phyloP scores from a whole-genome alignment of 2,113 vertebrate species.

The Oplegnathus fasciatus region DNA sequence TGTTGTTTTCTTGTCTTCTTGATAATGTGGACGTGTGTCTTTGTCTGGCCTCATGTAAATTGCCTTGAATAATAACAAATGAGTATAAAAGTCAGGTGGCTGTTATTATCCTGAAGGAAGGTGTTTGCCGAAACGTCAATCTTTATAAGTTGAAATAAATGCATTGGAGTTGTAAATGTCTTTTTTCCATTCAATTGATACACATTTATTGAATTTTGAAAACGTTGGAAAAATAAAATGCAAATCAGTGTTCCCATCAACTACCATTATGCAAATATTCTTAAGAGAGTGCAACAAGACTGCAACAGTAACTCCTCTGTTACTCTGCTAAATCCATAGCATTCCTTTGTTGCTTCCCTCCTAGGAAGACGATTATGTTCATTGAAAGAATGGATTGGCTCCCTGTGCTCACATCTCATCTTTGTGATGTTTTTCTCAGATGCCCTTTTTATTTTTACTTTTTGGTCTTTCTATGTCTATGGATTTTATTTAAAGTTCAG shows the following conservation, averaged over 20 bases:
- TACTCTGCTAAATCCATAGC: background rate
- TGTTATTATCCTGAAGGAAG: background rate
- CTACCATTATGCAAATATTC: background rate
- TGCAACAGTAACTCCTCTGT: background rate
- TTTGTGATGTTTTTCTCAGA: background rate
- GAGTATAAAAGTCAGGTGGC: background rate
- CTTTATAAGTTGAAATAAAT: background rate
- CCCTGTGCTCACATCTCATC: background rate
- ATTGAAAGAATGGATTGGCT: background rate
- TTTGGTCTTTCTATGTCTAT: background rate
- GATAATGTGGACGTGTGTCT: background rate
- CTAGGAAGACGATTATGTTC: background rate
- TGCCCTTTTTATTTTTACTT: background rate
- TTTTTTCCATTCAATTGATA: background rate
- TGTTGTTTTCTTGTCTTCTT: background rate
- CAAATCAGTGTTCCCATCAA: constrained; percentile 8
- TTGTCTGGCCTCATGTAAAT: background rate
- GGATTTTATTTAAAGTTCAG: background rate
- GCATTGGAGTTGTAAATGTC: background rate
- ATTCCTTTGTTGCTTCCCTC: background rate
- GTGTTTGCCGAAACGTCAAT: background rate
- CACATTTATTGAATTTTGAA: background rate
- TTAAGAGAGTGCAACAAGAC: background rate
- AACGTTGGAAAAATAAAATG: background rate
- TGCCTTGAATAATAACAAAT: background rate